phyloP scores from a whole-genome alignment of 30 jellyfish, hydroid and myxozoan genomes.

The Aurelia sp. region DNA sequence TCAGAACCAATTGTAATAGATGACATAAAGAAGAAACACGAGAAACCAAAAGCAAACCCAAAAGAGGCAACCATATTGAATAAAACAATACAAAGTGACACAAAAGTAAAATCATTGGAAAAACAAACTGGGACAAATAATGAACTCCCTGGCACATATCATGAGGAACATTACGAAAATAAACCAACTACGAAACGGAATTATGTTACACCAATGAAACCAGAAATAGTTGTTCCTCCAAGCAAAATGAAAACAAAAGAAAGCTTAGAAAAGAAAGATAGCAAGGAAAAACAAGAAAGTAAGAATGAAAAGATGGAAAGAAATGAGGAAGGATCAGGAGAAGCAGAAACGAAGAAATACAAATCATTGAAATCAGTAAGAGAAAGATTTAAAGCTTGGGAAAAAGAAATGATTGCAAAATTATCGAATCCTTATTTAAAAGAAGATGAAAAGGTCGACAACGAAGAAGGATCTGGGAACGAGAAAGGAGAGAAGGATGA shows the following conservation, averaged over 20 bases:
- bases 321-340: conserved; percentile 63
- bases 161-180: not conserved
- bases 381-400: conserved; percentile 91
- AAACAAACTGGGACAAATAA: conserved; percentile 5
- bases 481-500: conserved; percentile 24
- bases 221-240: not conserved
- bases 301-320: conserved; percentile 34
- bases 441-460: not conserved
- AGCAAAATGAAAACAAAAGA: not conserved
- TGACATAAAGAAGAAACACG: conserved; percentile 78
- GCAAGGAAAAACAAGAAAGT: not conserved
- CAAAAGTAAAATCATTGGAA: not conserved
- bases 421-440: conserved; percentile 63
- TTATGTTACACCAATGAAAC: conserved; percentile 43
- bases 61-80: conserved; percentile 71
- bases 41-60: conserved; percentile 79
- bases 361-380: conserved; percentile 85
- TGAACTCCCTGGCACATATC: not conserved
- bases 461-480: conserved; percentile 47
- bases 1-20: conserved; percentile 93
- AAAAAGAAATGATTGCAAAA: conserved; percentile 75
- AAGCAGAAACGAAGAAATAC: conserved; percentile 55
- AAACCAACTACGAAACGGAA: conserved; percentile 69
- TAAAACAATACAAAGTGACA: not conserved
- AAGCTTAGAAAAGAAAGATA: conserved; percentile 4